Evolutionary conservation across 2,797 vertebrate species (phyloP), one percentile per base, ranked within the genome.

Genomic region (Miichthys miiuy): DNA sequence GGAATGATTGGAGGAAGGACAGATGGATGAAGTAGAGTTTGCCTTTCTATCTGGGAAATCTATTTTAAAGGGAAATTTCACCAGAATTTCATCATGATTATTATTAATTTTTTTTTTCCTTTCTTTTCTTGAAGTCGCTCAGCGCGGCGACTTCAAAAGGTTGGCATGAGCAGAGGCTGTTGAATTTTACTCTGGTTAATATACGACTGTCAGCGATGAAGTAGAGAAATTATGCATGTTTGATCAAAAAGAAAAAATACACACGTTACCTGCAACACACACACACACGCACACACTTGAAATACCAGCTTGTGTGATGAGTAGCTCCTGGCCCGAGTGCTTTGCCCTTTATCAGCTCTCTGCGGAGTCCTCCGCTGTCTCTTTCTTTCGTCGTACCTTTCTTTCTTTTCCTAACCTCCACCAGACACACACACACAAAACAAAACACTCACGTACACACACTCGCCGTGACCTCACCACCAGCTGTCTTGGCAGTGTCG

Each of bases 161-260:
- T 81, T 46, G 89, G 90, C 87, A 93, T 91, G 91, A 90, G 87
- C 88, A 74, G 89, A 92, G 80, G 69, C 88, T 92, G 88, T 74
- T 75, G 79, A 88, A 84, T 85, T 90, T 87, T 77, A 89, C 88
- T 91, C 79, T 83, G 84, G 82, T 88, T 86, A 85, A 78, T 88
- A 87, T 86, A 76, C 69, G 42, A 85, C 81, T 85, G 84, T 85
- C 84, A 68, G 82, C 74, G 68, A 79, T 65, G 61, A 83, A 87
- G 88, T 81, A 88, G 87, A 90, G 88, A 87, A 88, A 83, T 92
- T 88, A 88, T 92, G 91, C 93, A 92, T 94, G 93, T 93, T 86
- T 86, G 89, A 92, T 88, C 79, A 83, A 82, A 63, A 77, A 77
- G 76, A 69, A 57, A 5, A 58, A 69, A 62, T 56, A 47, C 83